These are phyloP conservation scores for Pseudopleuronectes americanus DNA, from an alignment of 2,797 vertebrate genomes.

Conservation along the genomic window DNA sequence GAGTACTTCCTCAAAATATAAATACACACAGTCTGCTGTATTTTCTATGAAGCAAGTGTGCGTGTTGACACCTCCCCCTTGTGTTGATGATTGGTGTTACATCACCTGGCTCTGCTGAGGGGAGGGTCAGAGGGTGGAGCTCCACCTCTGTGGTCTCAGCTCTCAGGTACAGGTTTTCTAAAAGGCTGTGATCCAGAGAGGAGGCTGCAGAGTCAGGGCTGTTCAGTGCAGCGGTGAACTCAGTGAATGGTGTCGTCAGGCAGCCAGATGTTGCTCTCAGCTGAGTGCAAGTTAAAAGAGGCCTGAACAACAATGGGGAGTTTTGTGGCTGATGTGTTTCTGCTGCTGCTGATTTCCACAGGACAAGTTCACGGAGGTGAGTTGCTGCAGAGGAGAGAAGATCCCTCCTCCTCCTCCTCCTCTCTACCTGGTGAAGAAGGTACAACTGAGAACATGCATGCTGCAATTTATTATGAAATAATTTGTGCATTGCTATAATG, in stretches of 20 bases:
- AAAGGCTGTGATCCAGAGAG: conserved; percentile 26
- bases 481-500: neutral
- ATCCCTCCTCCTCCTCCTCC: neutral
- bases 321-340: conserved; percentile 58
- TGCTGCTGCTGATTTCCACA: conserved; percentile 69
- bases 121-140: conserved; percentile 58
- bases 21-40: too few relatives aligned
- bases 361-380: conserved; percentile 79
- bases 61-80: conserved; percentile 42
- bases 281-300: conserved; percentile 34
- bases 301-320: conserved; percentile 55
- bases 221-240: neutral
- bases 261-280: conserved; percentile 60
- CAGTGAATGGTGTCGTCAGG: conserved; percentile 31
- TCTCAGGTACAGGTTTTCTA: conserved; percentile 57
- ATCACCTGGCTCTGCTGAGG: neutral
- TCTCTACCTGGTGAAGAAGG: neutral
- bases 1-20: neutral
- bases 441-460: neutral
- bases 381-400: conserved; percentile 23
- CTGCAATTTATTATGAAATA: neutral
- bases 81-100: conserved; percentile 44
- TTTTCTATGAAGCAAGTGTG: neutral
- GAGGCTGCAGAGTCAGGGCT: conserved; percentile 28
- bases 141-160: conserved; percentile 34